phyloP scores from a whole-genome alignment of 1,140 invertebrate genomes.

The Meloidogyne chitwoodi region DNA sequence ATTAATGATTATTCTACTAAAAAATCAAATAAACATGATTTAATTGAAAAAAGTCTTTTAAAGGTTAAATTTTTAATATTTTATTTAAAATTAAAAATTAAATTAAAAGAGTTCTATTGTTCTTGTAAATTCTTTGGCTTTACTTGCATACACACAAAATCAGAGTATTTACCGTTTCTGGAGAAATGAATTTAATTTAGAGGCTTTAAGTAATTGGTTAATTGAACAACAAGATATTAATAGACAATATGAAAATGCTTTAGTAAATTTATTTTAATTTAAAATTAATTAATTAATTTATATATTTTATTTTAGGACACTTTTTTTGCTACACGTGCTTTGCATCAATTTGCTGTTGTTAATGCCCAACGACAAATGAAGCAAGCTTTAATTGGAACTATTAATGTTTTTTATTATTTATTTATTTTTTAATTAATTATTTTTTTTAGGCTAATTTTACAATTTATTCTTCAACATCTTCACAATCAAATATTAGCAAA shows the following conservation, averaged over 20 bases:
- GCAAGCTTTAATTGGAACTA: constrained; percentile 5
- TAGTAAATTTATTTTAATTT: constrained; percentile 20
- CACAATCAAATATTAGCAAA: not conserved
- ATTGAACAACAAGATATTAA: constrained; percentile 36
- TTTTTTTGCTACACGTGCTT: constrained; percentile 33
- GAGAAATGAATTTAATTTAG: constrained; percentile 36
- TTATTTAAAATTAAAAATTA: not conserved
- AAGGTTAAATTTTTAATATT: not conserved
- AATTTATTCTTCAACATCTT: not conserved
- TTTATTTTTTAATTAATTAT: not conserved
- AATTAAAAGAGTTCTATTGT: constrained; percentile 30
- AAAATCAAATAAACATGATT: not conserved
- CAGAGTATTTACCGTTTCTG: constrained; percentile 29
- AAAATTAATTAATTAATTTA: constrained; percentile 10
- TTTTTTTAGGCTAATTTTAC: not conserved
- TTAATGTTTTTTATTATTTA: not conserved
- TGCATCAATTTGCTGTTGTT: constrained; percentile 18
- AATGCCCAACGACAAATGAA: constrained; percentile 15
- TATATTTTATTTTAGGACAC: constrained; percentile 32
- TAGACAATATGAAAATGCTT: constrained; percentile 43
- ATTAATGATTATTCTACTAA: not conserved
- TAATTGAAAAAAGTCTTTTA: constrained; percentile 5
- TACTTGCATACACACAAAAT: constrained; percentile 39
- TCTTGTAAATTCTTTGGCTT: constrained; percentile 34
- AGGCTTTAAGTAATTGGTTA: constrained; percentile 30